Percentiles rank a stretch among this genome's conserved stretches.
Conservation (phyloP, 2,113 vertebrate genomes). For the Acanthochromis polyacanthus region DNA sequence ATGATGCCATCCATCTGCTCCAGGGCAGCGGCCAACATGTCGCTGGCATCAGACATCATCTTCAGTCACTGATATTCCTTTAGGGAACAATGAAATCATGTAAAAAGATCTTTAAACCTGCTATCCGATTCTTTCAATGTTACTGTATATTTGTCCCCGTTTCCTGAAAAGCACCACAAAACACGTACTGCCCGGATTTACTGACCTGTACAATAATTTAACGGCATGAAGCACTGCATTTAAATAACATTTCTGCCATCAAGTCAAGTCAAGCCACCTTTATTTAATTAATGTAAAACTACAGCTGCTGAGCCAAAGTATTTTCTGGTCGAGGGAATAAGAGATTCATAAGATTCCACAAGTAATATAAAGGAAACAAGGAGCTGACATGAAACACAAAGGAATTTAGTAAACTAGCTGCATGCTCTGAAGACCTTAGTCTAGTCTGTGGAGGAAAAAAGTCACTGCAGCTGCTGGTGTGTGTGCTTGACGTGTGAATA, state of each 20-base stretch:
- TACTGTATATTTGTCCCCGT: too few species aligned
- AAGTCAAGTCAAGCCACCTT: too few species aligned
- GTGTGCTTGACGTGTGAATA: not conserved
- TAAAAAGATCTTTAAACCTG: rapidly evolving
- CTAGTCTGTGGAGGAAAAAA: not conserved
- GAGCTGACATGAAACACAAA: not conserved
- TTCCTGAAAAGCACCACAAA: too few species aligned
- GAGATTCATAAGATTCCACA: too few species aligned
- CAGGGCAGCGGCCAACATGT: conserved; percentile 97
- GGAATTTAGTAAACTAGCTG: not conserved
- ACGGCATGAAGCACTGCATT: not conserved
- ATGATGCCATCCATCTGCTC: conserved; percentile 99
- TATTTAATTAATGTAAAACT: not conserved
- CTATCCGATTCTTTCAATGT: too few species aligned
- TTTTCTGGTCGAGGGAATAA: too few species aligned
- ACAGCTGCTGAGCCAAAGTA: not conserved
- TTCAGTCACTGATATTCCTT: conserved; percentile 75
- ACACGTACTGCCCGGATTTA: too few species aligned
- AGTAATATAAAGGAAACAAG: not conserved
- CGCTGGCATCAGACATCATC: conserved; percentile 99
- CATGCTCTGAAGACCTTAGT: not conserved
- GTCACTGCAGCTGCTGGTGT: not conserved
- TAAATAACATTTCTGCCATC: not conserved
- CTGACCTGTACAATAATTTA: too few species aligned
- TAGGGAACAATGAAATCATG: conserved; percentile 3